phyloP scores from a whole-genome alignment of 2,797 vertebrate species.

The Melopsittacus undulatus region DNA sequence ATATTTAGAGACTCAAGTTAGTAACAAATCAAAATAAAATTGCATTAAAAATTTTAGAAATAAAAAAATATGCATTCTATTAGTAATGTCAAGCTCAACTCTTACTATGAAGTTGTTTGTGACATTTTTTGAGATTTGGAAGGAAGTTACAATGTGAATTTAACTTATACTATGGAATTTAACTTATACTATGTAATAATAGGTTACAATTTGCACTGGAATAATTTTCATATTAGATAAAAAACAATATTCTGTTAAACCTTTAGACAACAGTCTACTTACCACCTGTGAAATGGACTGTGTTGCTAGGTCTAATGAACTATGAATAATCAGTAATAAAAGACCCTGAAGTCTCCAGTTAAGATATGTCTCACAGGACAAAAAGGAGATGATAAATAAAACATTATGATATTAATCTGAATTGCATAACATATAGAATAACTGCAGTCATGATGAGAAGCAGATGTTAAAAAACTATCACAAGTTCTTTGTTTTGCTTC shows the following conservation, averaged over 20 bases:
- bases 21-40: neutral
- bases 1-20: neutral
- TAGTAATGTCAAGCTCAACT: neutral
- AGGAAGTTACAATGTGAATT: neutral
- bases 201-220: neutral
- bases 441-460: neutral
- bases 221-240: neutral
- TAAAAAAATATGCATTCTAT: neutral
- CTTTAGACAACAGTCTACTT: neutral
- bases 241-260: neutral
- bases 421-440: neutral
- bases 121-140: neutral
- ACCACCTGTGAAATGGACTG: neutral
- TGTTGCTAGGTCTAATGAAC: neutral
- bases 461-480: neutral
- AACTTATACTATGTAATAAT: neutral
- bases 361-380: neutral
- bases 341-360: neutral
- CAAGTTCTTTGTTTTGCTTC: neutral
- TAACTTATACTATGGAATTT: neutral
- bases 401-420: neutral
- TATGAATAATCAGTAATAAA: neutral
- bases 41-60: neutral
- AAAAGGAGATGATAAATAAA: neutral
- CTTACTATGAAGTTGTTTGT: neutral